These are phyloP conservation scores for Porphyrio hochstetteri DNA, from an alignment of 2,113 vertebrate species.

Conservation along the genomic window DNA sequence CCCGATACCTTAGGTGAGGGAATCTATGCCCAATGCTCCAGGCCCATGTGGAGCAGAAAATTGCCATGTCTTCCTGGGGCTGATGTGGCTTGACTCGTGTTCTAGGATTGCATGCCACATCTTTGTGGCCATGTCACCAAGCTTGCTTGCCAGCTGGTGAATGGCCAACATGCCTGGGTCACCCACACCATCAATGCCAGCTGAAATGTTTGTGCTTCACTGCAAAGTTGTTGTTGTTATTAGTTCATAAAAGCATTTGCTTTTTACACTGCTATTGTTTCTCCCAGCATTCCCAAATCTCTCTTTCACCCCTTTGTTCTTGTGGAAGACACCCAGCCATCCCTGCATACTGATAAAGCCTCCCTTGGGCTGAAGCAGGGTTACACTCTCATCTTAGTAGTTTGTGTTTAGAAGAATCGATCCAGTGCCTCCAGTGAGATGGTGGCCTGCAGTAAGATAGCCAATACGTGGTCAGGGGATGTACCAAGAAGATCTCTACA, in stretches of 20 bases:
- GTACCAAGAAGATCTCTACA: neutral
- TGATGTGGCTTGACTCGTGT: neutral
- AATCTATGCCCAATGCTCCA: neutral
- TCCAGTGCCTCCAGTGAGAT: neutral
- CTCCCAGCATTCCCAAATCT: neutral
- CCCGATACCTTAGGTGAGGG: neutral
- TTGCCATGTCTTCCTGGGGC: neutral
- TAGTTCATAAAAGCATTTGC: neutral
- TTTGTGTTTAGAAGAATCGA: neutral
- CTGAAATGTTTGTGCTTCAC: neutral
- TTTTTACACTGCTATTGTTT: neutral
- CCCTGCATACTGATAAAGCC: neutral
- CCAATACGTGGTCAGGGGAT: neutral
- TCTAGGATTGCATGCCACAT: neutral
- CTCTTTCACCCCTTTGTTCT: neutral
- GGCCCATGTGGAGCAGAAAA: accelerated
- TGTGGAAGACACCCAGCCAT: neutral
- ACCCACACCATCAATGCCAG: neutral
- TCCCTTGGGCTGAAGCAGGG: neutral
- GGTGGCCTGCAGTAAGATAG: neutral
- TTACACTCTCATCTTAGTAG: neutral
- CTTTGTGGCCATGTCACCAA: neutral
- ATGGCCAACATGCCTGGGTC: neutral
- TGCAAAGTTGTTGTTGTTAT: neutral
- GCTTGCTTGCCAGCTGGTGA: neutral